phyloP scores from a whole-genome alignment of 2,113 vertebrate species.

The Entelurus aequoreus region DNA sequence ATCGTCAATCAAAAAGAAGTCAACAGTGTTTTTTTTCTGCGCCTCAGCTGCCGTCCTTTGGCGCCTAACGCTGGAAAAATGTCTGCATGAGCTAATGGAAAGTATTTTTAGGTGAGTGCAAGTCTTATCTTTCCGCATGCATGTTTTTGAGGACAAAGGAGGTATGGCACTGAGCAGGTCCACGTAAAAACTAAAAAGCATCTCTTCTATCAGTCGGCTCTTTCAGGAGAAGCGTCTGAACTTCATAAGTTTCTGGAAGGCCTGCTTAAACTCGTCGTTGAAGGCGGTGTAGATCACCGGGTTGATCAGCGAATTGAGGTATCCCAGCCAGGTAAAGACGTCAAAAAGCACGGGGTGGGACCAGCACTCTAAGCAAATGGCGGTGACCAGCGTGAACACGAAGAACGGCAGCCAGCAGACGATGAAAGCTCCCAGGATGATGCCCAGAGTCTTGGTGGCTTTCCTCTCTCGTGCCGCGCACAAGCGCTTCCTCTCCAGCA shows the following conservation, averaged over 20 bases:
- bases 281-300: constrained; percentile 96
- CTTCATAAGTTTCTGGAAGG: constrained; percentile 94
- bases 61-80: too few species aligned
- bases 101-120: constrained; percentile 11
- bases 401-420: constrained; percentile 97
- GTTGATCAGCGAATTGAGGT: constrained; percentile 98
- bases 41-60: too few species aligned
- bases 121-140: constrained; percentile 35
- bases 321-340: constrained; percentile 96
- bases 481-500: constrained; percentile 86
- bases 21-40: background rate
- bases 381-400: constrained; percentile 81
- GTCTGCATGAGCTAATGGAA: too few species aligned
- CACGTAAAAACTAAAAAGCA: constrained; percentile 27
- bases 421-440: constrained; percentile 94
- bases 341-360: constrained; percentile 92
- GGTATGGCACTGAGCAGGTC: constrained; percentile 29
- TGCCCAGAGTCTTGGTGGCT: constrained; percentile 92
- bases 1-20: background rate
- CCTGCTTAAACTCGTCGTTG: constrained; percentile 98
- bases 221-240: constrained; percentile 74
- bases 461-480: constrained; percentile 88
- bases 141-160: constrained; percentile 35
- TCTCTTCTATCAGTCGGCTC: background rate
- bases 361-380: constrained; percentile 92